Conservation (phyloP, 2,797 vertebrate species). For the Acropternis orthonyx region DNA sequence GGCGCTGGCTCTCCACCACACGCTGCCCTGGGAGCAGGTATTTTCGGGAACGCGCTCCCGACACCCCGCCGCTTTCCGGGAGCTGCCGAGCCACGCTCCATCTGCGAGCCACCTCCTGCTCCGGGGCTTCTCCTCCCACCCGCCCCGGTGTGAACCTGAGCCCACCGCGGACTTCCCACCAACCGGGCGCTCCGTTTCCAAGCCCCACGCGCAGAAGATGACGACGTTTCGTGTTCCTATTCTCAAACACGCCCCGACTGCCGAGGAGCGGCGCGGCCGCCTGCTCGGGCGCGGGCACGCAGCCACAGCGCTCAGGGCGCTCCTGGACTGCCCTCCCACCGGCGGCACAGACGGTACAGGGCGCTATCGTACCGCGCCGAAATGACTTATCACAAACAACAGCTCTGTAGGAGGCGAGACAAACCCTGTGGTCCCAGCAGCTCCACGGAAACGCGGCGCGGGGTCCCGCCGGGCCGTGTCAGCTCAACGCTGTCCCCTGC, state of each 20-base stretch:
- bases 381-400: neutral
- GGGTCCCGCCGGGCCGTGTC: too few relatives aligned
- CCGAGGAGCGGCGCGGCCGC: neutral
- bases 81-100: rapidly evolving
- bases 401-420: rapidly evolving
- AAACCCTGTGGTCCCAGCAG: rapidly evolving
- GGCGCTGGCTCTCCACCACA: neutral
- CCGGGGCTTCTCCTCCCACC: neutral
- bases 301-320: too few relatives aligned
- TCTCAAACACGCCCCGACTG: neutral
- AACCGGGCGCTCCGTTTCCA: rapidly evolving
- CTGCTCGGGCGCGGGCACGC: rapidly evolving
- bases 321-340: too few relatives aligned
- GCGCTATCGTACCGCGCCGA: neutral
- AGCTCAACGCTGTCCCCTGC: too few relatives aligned
- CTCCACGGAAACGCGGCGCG: neutral
- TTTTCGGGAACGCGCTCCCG: rapidly evolving
- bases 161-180: neutral
- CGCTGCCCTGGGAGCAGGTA: neutral
- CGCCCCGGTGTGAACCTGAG: neutral
- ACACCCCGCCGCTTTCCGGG: rapidly evolving
- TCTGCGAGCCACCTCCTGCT: rapidly evolving
- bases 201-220: rapidly evolving
- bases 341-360: neutral
- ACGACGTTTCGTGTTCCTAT: rapidly evolving